Base-by-base conservation (phyloP, 2,113 vertebrate species). In the Chiloscyllium plagiosum region DNA sequence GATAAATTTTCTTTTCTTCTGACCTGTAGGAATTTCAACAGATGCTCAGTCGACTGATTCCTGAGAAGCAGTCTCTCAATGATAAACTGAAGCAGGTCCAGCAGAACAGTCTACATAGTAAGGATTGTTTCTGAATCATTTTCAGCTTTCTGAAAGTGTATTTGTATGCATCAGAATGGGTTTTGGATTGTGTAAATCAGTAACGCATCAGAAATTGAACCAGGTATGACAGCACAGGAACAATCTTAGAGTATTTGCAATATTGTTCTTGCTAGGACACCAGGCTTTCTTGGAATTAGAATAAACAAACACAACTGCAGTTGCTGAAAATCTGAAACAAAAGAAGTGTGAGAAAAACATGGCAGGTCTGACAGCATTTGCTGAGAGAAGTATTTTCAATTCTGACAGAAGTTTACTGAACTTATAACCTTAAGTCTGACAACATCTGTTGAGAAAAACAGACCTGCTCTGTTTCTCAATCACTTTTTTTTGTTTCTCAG, bases 21-120 rank as follows among this genome's bases (percentile, higher is more conserved):
- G n/a, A n/a, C 68, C 68, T 96, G 89, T 96, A 99, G 99, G 99
- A 99, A 96, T 99, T 99, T 90, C 99, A 99, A 97, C 99, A 99
- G 96, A 98, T 99, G 98, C 98, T 99, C 96, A 98, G 99, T 96
- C 98, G 98, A 95, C 97, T 99, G 76, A 99, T 99, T 97, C 99
- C 99, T 80, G 99, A 99, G 96, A 99, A 99, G 96, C 99, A 99
- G 96, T 97, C 97, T 96, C 98, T 99, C n/a, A 99, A 98, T 96
- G 99, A 99, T 85, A 98, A 99, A 90, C 96, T 99, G 96, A 99
- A 99, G 96, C 99, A 99, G 96, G 98, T 99, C 96, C 99, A 99
- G 90, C 99, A 99, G 97, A 99, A 99, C 97, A 99, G 98, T 97
- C 97, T 99, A 96, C 99, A 99, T 89, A 98, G 99, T 99, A 97